Percentiles rank a stretch among this genome's conserved stretches.
These are phyloP conservation scores for Fregetta grallaria DNA, from an alignment of 2,113 vertebrate species.

Conservation along the genomic window DNA sequence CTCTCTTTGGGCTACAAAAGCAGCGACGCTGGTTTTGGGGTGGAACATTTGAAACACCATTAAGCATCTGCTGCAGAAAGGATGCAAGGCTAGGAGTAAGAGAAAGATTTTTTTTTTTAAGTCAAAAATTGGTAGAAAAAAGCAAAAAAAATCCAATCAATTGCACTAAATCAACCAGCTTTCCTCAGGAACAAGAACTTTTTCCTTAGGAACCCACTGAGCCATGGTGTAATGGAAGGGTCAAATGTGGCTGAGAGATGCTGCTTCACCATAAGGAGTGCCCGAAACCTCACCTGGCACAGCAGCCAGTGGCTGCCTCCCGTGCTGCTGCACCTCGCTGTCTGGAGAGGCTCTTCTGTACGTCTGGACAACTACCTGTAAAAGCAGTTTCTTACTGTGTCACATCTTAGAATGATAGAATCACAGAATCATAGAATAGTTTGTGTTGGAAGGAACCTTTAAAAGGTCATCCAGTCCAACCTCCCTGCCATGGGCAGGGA, in stretches of 20 bases:
- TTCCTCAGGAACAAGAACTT: background rate
- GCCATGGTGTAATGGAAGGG: background rate
- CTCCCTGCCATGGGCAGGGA: too few species aligned
- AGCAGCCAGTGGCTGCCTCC: background rate
- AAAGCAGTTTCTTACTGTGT: background rate
- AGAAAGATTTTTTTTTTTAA: background rate
- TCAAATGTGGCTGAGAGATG: background rate
- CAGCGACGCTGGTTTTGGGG: rapidly evolving
- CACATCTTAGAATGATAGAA: background rate
- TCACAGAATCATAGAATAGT: background rate
- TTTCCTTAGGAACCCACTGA: background rate
- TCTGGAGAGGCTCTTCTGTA: background rate
- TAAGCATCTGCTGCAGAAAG: background rate
- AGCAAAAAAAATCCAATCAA: background rate
- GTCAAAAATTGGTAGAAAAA: background rate
- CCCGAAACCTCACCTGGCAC: background rate
- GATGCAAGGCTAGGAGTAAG: background rate
- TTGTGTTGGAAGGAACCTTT: background rate
- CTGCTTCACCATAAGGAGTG: background rate
- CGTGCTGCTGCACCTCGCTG: background rate
- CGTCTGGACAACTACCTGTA: background rate
- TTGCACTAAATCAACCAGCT: background rate
- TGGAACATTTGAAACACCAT: background rate
- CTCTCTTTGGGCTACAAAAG: background rate
- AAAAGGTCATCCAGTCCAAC: too few species aligned